phyloP scores from a whole-genome alignment of 1,140 invertebrate genomes.

The Bilobella aurantiaca region DNA sequence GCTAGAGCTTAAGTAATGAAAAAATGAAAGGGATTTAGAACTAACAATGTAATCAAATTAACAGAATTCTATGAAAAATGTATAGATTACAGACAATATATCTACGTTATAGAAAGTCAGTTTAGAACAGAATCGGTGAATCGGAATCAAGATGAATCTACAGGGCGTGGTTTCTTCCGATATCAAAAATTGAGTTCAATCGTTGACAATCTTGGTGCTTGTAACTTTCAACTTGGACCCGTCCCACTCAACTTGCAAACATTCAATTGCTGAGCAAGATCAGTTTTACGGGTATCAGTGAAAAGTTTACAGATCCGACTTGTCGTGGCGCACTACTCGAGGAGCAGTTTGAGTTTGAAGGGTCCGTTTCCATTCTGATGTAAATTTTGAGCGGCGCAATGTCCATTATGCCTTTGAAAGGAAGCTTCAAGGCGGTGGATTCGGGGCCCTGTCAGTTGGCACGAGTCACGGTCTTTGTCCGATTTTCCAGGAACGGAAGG shows the following conservation, averaged over 20 bases:
- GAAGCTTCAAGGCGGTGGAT: too few species aligned
- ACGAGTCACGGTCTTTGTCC: not conserved
- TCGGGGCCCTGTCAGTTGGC: not conserved
- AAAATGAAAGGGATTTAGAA: too few species aligned
- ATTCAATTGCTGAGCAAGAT: slow-evolving; percentile 40
- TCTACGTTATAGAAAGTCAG: too few species aligned
- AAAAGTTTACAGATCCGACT: slow-evolving; percentile 23
- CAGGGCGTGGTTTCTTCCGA: not conserved
- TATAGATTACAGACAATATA: not conserved
- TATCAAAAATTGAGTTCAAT: not conserved
- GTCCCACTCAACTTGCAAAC: slow-evolving; percentile 43
- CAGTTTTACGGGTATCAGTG: slow-evolving; percentile 44
- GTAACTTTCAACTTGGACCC: slow-evolving; percentile 41
- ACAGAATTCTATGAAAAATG: not conserved
- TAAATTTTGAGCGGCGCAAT: not conserved
- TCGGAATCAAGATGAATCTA: too few species aligned
- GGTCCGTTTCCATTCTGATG: too few species aligned
- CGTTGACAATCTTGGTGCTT: too few species aligned
- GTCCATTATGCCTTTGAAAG: too few species aligned
- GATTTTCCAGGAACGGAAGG: not conserved
- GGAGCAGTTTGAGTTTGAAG: too few species aligned
- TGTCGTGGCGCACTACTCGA: too few species aligned
- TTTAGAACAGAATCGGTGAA: too few species aligned
- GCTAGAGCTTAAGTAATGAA: too few species aligned
- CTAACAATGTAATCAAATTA: not conserved